These are phyloP conservation scores for Chanos chanos DNA, from an alignment of 2,797 vertebrate species.

Conservation along the genomic window DNA sequence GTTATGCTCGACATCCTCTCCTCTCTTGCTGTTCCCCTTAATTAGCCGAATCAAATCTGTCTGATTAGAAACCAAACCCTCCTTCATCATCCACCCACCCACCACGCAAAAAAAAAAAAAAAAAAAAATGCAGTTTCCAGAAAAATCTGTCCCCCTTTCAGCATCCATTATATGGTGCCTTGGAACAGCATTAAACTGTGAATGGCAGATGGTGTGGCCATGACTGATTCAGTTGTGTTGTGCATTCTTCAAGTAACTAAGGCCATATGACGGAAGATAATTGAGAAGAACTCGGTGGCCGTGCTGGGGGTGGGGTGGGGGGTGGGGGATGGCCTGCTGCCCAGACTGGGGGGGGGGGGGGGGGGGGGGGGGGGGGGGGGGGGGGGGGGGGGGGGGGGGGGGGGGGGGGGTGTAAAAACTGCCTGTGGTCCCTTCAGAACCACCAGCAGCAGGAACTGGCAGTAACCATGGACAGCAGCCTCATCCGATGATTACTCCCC, in stretches of 20 bases:
- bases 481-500: no score
- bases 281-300: constrained; percentile 26
- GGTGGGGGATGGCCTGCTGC: no score
- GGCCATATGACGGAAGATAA: constrained; percentile 24
- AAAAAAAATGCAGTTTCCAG: constrained; percentile 31
- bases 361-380: no score
- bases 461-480: constrained; percentile 16
- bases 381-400: no score
- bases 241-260: constrained; percentile 5
- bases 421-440: constrained; percentile 31
- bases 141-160: constrained; percentile 36
- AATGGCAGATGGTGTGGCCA: constrained; percentile 33
- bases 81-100: constrained; percentile 41
- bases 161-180: constrained; percentile 1
- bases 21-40: constrained; percentile 73
- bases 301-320: no score
- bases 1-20: constrained; percentile 44
- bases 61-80: constrained; percentile 49
- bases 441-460: constrained; percentile 14
- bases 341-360: no score
- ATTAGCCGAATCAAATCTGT: constrained; percentile 80
- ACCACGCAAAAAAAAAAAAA: no score
- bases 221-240: constrained; percentile 13
- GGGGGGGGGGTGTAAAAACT: no score
- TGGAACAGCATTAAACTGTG: constrained; percentile 9